phyloP scores from a whole-genome alignment of 2,797 vertebrate genomes.

The Neomorphus geoffroyi region DNA sequence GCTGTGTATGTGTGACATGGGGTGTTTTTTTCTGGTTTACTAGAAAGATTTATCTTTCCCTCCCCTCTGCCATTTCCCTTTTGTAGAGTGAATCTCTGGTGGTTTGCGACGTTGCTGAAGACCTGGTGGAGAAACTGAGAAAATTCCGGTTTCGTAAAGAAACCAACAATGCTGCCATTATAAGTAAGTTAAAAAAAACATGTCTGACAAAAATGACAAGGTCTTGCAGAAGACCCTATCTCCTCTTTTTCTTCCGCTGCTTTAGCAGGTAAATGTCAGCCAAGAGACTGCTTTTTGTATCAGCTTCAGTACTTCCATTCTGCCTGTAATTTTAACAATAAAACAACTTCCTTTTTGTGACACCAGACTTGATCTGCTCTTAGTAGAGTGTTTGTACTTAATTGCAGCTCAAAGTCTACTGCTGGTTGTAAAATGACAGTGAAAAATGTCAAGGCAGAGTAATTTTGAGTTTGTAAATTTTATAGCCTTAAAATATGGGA shows the following conservation, averaged over 20 bases:
- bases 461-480: background rate
- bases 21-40: background rate
- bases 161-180: conserved; percentile 93
- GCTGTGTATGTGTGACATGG: fast-evolving
- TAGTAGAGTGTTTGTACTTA: background rate
- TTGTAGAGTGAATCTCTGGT: conserved; percentile 85
- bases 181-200: conserved; percentile 83
- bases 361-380: background rate
- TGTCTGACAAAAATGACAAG: background rate
- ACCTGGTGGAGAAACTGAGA: conserved; percentile 88
- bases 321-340: background rate
- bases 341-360: background rate
- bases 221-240: background rate
- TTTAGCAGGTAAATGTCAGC: background rate
- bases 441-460: background rate
- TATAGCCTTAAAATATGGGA: background rate
- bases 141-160: conserved; percentile 96
- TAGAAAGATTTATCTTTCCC: background rate
- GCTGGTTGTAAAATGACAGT: background rate
- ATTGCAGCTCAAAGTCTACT: background rate
- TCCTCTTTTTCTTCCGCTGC: background rate
- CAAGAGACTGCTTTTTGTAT: background rate
- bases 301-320: background rate
- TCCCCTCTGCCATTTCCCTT: background rate
- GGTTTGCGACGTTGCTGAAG: conserved; percentile 93